Base-by-base conservation (phyloP, 2,888 invertebrate species). In the Noctuana brunneofusca region DNA sequence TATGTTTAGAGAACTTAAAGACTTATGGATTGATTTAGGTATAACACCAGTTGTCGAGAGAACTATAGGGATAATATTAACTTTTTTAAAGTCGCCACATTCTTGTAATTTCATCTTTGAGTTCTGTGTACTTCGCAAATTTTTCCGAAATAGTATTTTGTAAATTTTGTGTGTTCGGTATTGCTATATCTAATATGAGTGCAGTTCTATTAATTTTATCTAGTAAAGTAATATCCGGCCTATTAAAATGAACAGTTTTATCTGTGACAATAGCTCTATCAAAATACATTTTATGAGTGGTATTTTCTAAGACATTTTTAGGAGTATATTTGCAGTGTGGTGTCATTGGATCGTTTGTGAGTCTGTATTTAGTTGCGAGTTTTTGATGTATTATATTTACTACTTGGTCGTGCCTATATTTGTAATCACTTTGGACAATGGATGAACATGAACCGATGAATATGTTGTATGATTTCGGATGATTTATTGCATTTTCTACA, bases 201-300 rank as follows among this genome's bases (percentile, higher is more conserved):
- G 30, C 11, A 11, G 1, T 32, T 32, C 1, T 32, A 32, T 32
- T 32, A 11, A 11, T 11, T 32, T 32, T 32, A 32, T 32, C 11
- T 8, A 6, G 30, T 32, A 49, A 14, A 0, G 49, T 49, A 6
- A 49, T 49, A 14, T 49, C 49, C 1, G 49, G 49, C 14, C 49
- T 49, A 49, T 49, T 49, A 14, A 27, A 49, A 49, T 49, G 49
- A 27, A 27, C 6, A 14, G 49, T 49, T 8, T 49, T 49, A 14
- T 49, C 24, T 5, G 49, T 49, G 5, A 49, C 14, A 6, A 49
- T 49, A 3, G 49, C 14, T 27, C 49, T 12, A 27, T 49, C 49
- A 14, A 20, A 49, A 20, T 49, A 49, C 14, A 49, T 14, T 48
- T 48, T 48, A 9, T 48, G 12, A 4, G 48, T 8, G 0, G 14